These are phyloP conservation scores for Ganaspis brasiliensis DNA, from an alignment of 2,888 invertebrate species.

Conservation along the genomic window DNA sequence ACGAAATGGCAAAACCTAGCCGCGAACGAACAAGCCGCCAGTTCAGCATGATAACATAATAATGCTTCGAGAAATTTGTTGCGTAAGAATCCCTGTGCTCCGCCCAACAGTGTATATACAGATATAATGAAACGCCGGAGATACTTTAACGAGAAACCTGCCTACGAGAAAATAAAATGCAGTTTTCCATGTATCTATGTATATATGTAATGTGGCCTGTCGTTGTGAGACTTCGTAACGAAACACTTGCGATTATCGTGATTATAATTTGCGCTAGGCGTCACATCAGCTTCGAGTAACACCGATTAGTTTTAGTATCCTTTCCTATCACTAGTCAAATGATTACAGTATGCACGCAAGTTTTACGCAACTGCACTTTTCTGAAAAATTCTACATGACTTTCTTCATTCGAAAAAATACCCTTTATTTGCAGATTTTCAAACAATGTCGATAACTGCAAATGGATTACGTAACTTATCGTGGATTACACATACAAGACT, in stretches of 20 bases:
- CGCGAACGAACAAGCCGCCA: slow-evolving; percentile 41
- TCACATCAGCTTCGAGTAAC: slow-evolving; percentile 50
- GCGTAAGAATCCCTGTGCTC: slow-evolving; percentile 56
- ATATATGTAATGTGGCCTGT: slow-evolving; percentile 48
- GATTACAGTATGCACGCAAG: slow-evolving; percentile 35
- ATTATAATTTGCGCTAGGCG: slow-evolving; percentile 60
- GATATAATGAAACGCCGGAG: slow-evolving; percentile 47
- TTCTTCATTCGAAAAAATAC: slow-evolving; percentile 3
- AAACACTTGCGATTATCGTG: slow-evolving; percentile 61
- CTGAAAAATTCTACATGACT: not conserved
- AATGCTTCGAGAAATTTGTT: slow-evolving; percentile 68
- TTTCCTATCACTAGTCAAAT: slow-evolving; percentile 42
- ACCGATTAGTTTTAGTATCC: slow-evolving; percentile 56
- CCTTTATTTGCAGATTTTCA: not conserved
- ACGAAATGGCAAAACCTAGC: slow-evolving; percentile 37
- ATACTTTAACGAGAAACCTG: slow-evolving; percentile 49
- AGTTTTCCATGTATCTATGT: slow-evolving; percentile 52
- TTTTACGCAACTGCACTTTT: slow-evolving; percentile 20
- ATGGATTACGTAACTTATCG: too few species aligned
- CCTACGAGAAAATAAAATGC: slow-evolving; percentile 56
- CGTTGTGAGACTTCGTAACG: slow-evolving; percentile 64
- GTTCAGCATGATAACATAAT: slow-evolving; percentile 63
- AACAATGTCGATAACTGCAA: too few species aligned
- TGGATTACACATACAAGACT: too few species aligned
- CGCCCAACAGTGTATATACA: slow-evolving; percentile 44